Conservation (phyloP, 1,140 invertebrate genomes). For the Phymastichus coffea region DNA sequence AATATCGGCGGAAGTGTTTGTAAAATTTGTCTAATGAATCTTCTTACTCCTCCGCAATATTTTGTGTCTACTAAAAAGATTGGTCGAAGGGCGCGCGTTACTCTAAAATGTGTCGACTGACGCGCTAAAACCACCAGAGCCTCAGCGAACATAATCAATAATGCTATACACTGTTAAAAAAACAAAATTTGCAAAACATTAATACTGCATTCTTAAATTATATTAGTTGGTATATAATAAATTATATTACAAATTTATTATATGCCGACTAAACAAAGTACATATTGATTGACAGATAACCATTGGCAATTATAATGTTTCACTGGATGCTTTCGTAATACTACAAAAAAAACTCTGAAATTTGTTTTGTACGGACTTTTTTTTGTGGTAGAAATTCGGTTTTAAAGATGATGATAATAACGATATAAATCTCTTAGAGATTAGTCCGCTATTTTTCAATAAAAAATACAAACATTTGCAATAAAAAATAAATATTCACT, state of each 20-base stretch:
- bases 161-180: constrained; percentile 68
- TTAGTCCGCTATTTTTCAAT: no score
- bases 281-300: background rate
- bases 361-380: no score
- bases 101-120: constrained; percentile 83
- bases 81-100: constrained; percentile 83
- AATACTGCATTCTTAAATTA: no score
- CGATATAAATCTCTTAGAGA: no score
- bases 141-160: constrained; percentile 84
- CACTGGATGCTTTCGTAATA: background rate
- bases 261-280: background rate
- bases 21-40: constrained; percentile 75
- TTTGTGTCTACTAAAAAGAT: constrained; percentile 87
- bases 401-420: no score
- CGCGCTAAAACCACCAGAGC: constrained; percentile 78
- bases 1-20: constrained; percentile 86
- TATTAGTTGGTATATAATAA: constrained; percentile 16
- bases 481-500: no score
- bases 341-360: no score
- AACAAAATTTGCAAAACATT: no score
- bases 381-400: no score
- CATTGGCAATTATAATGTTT: background rate
- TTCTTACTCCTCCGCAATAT: constrained; percentile 73
- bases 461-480: no score
- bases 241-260: background rate